phyloP scores from a whole-genome alignment of 2,888 invertebrate species.

The Pyrocoelia pectoralis region DNA sequence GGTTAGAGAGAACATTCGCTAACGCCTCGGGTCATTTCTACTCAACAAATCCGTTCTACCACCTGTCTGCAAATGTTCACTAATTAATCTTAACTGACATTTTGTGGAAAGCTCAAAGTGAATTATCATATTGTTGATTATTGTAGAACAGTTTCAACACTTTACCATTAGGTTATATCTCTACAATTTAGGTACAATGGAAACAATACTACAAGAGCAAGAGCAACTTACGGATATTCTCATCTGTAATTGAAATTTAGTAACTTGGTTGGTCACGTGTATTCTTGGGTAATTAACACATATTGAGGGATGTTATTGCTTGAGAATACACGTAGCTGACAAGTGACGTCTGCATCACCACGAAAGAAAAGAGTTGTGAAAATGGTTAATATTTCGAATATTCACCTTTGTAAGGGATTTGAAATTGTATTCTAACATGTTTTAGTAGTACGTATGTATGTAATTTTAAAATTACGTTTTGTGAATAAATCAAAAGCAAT shows the following conservation, averaged over 20 bases:
- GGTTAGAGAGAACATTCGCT: constrained; percentile 3
- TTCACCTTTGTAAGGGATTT: no score
- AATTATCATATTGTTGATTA: constrained; percentile 27
- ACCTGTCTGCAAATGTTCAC: constrained; percentile 40
- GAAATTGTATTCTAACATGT: no score
- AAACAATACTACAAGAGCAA: not conserved
- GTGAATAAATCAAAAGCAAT: not conserved
- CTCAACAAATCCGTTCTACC: constrained; percentile 25
- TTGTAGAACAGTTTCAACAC: not conserved
- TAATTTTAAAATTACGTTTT: not conserved
- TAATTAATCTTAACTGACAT: constrained; percentile 45
- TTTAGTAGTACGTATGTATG: no score
- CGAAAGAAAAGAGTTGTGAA: no score
- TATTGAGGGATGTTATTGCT: constrained; percentile 96
- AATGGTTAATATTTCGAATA: no score
- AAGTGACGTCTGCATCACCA: constrained; percentile 63
- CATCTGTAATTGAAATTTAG: constrained; percentile 27
- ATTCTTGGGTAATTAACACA: constrained; percentile 99
- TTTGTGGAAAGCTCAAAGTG: constrained; percentile 32
- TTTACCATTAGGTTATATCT: constrained; percentile 16
- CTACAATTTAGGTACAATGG: constrained; percentile 2
- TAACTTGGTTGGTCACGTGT: constrained; percentile 93
- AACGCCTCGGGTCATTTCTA: constrained; percentile 23
- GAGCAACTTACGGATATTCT: not conserved
- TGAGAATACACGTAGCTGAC: constrained; percentile 99